Base-by-base conservation (phyloP, 2,113 vertebrate genomes). In the Lota lota region DNA sequence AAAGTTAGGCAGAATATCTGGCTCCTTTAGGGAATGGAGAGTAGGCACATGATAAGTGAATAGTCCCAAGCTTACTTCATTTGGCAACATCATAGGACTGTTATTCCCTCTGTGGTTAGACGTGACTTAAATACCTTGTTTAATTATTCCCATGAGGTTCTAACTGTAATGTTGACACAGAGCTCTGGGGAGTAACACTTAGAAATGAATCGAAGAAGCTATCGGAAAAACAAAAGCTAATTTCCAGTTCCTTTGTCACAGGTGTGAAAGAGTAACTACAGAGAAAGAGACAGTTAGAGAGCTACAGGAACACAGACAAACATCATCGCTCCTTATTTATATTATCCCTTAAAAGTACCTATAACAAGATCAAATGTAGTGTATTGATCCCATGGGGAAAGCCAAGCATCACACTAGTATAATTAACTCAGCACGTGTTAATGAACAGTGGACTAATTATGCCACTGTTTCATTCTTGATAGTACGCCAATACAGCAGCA, bases 141-240 rank as follows among this genome's bases (percentile, higher is more conserved):
- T 94, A 95, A 95, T 95, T 90, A 88, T 92, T 95, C 95, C 94
- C 96, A 79, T 14, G 95, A 94, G 95, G 89, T 90, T 92, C 90
- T 93, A n/a, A 94, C 93, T 94, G 94, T 85, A 91, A 93, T 92
- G 93, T 92, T 94, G 95, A 98, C 97, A 93, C 95, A 91, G 90
- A 89, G 88, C 95, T 94, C 92, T 87, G 76, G 94, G 94, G 95
- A 96, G 90, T 76, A 53, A 89, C 91, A 92, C 94, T 96, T 92
- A 89, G 90, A 96, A 93, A 82, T 83, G 81, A 87, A 90, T 91
- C 89, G 92, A 93, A 90, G 92, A 94, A 94, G 12, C 6, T 47
- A 14, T 47, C 40, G 40, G 40, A 14, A 47, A 47, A 47, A 47
- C 40, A 96, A 95, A 91, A 95, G 94, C 93, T 88, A 88, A 80